Evolutionary conservation across 1,140 invertebrate genomes (phyloP), one percentile per base, ranked within the genome.

Genomic region (Zophobas morio): DNA sequence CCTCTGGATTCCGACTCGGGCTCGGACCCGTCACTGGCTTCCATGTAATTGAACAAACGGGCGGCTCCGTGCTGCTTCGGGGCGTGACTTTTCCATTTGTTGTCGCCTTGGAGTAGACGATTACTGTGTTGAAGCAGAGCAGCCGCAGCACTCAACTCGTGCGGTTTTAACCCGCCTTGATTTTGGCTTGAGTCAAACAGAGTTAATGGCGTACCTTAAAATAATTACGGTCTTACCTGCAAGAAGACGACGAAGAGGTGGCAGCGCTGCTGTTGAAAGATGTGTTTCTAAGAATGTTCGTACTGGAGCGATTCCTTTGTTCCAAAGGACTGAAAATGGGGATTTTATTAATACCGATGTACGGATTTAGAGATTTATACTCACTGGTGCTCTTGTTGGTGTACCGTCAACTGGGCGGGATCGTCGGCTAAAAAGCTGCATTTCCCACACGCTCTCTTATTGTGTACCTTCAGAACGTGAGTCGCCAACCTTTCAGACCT

Each of bases 381-480:
- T 90, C 86, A 91, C 90, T 91, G 90, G 78, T 90, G 89, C 84
- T 92, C 91, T 81, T 90, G 89, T 84, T 92, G 90, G 88, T 97
- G 96, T n/a, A 90, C 87, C 75, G 92, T 92, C 32, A 96, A 89
- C 84, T 94, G 91, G 6, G 90, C 89, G 60, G 91, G 90, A 80
- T 96, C 95, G 82, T 96, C 95, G 6, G 93, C 94, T 40, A 96
- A 87, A 86, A 93, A 96, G 78, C 91, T 92, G 84, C 96, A 97
- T 85, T 95, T 94, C 79, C 92, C 93, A 87, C 96, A 97, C 3
- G 95, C 93, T 79, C 94, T 90, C 85, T 96, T 96, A 84, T 96
- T 96, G 87, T 97, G 96, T 66, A 97, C 95, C 86, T 96, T 96
- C 42, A 95, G 89, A 20, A 96, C 94, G 86, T 97, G 96, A 1